Evolutionary conservation across 2,888 invertebrate genomes (phyloP).

Genomic region (Drosophila vallismaia): DNA sequence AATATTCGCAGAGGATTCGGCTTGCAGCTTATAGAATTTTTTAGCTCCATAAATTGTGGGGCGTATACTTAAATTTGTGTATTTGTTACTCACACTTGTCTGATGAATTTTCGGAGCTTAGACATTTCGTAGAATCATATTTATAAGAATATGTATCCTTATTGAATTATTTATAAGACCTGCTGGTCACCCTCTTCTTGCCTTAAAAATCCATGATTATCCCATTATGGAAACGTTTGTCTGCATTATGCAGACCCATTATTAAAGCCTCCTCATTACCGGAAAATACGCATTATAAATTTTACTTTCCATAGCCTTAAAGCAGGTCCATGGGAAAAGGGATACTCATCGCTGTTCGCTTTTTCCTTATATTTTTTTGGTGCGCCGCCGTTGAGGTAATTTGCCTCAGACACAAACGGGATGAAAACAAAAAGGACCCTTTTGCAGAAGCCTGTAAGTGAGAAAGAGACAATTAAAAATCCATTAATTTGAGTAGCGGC

Average conservation of each 20-base stretch:
- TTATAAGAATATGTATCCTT: not conserved
- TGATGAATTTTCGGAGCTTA: slow-evolving; percentile 19
- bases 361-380: not conserved
- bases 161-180: slow-evolving; percentile 2
- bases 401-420: slow-evolving; percentile 45
- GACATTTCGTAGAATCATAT: too few species aligned
- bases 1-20: slow-evolving; percentile 44
- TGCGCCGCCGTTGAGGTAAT: slow-evolving; percentile 53
- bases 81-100: slow-evolving; percentile 24
- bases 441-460: slow-evolving; percentile 52
- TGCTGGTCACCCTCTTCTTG: not conserved
- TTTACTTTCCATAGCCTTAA: slow-evolving; percentile 55
- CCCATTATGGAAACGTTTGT: slow-evolving; percentile 19
- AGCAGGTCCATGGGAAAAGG: slow-evolving; percentile 33
- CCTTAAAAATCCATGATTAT: slow-evolving; percentile 21
- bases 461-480: slow-evolving; percentile 81
- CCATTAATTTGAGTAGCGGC: slow-evolving; percentile 80
- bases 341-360: slow-evolving; percentile 20
- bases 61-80: slow-evolving; percentile 56
- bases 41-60: slow-evolving; percentile 36
- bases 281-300: slow-evolving; percentile 34
- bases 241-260: slow-evolving; percentile 32
- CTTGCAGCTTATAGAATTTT: slow-evolving; percentile 32
- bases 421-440: slow-evolving; percentile 3
- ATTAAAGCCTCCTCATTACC: slow-evolving; percentile 9